Base-by-base conservation (phyloP, 1,140 invertebrate genomes). In the Oedothorax gibbosus region DNA sequence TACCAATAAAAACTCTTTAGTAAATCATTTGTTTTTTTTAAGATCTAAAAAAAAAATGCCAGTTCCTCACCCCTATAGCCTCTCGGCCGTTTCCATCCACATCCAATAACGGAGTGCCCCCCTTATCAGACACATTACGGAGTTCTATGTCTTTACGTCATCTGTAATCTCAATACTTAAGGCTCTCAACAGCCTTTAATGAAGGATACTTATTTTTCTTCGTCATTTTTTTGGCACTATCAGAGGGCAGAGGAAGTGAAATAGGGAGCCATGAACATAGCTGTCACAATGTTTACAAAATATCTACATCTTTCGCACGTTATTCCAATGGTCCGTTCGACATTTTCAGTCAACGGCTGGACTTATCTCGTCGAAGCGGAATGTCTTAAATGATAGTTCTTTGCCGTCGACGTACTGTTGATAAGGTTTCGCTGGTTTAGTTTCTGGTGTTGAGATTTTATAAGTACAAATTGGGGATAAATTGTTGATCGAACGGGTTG, bases 211-310 rank as follows among this genome's bases (percentile, higher is more conserved):
- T 15, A 71, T n/a, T 71, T 71, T 53, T 71, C 69, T 6, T n/a
- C 20, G n/a, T 18, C 10, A 15, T 15, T 18, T 51, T 71, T 21
- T 53, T 21, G 15, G 8, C 9, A 10, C 35, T 35, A 35, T 35
- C 6, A 18, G 12, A 71, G 18, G 54, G 54, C 54, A 21, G 72
- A n/a, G 8, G 18, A 60, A 57, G 11, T 6, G 9, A 71, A 60
- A 56, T 18, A n/a, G 75, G 54, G 50, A 69, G 54, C 20, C 35
- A 35, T 35, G 35, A 35, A 35, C 50, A 49, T 73, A 82, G 68
- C 80, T 82, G 80, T 82, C 80, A 82, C 80, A 82, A 56, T 84
- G 81, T 84, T 84, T 84, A 84, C 81, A 84, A 84, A 84, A 84
- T 84, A 75, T 75, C 18, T 76, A 35, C 81, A 65, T 66, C 62